Evolutionary conservation across 1,140 invertebrate species (phyloP), one percentile per base, ranked within the genome.

Genomic region (Pseudomyrmex concolor): DNA sequence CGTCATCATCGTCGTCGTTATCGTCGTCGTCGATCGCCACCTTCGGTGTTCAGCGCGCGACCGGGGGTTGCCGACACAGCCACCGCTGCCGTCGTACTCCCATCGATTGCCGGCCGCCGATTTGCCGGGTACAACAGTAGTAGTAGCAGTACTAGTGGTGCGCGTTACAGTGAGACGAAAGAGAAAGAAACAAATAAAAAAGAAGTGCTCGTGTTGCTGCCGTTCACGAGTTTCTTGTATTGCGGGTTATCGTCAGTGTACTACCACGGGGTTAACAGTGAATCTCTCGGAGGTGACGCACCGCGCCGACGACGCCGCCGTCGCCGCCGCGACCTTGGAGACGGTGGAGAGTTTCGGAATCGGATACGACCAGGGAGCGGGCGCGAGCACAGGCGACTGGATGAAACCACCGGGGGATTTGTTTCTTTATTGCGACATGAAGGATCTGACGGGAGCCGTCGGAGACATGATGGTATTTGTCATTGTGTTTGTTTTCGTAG

Each of bases 381-480:
- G 92, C 85, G 93, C 92, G 86, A 93, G 92, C 80, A 94, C 92
- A 92, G 91, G 92, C 93, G 93, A 94, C 92, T 94, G 93, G 94
- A 95, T 96, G 95, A 96, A 96, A 95, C 95, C 95, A 94, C 95
- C 96, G 95, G 95, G 95, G 95, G 95, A 96, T 92, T 95, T 96
- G 92, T 96, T 96, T 95, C 95, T 96, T 92, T 95, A 95, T 93
- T 94, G 95, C 93, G 95, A 96, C 95, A 96, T 96, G 96, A 96
- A 96, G 93, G 96, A 96, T 94, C 96, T 96, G 95, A 66, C 73
- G 17, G 96, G 96, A 95, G 95, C 96, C 93, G 62, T 77, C 62
- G 73, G 48, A 63, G 96, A 96, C 94, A 96, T 96, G 96, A 96
- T 96, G 94, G 95, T 90, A 54, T 67, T 67, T 60, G n/a, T 73